These are phyloP conservation scores for Eucriotettix oculatus DNA, from an alignment of 2,888 invertebrate genomes.

Conservation along the genomic window DNA sequence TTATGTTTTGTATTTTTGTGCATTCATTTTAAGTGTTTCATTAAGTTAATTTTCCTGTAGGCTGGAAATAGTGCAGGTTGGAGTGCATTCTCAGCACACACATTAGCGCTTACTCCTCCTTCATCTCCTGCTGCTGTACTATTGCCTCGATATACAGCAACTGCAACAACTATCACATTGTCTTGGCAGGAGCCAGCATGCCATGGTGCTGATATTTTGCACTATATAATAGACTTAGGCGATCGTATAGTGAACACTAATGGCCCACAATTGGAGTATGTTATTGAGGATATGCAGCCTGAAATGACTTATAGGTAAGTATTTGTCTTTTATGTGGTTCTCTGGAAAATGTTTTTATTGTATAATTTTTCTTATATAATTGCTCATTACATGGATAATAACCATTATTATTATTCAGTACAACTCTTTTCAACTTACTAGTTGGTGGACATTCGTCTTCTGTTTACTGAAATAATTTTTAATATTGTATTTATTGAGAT, in stretches of 20 bases:
- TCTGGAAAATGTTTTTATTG: background rate
- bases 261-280: slow-evolving; percentile 40
- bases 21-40: too few relatives aligned
- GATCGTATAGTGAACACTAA: slow-evolving; percentile 37
- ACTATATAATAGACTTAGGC: slow-evolving; percentile 57
- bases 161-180: slow-evolving; percentile 50
- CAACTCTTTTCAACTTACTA: too few relatives aligned
- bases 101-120: slow-evolving; percentile 57
- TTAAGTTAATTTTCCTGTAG: slow-evolving; percentile 23
- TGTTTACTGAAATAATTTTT: too few relatives aligned
- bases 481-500: too few relatives aligned
- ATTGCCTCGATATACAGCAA: slow-evolving; percentile 38
- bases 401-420: too few relatives aligned
- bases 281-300: slow-evolving; percentile 51
- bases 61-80: slow-evolving; percentile 70
- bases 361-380: background rate
- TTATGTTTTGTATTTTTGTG: too few relatives aligned
- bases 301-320: slow-evolving; percentile 54
- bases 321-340: background rate
- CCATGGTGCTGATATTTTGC: slow-evolving; percentile 59
- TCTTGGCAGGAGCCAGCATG: slow-evolving; percentile 57
- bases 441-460: too few relatives aligned
- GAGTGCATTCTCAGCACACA: slow-evolving; percentile 50
- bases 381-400: background rate
- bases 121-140: slow-evolving; percentile 52